These are phyloP conservation scores for Mionectes olivaceus DNA, from an alignment of 2,797 vertebrate species.

Conservation along the genomic window DNA sequence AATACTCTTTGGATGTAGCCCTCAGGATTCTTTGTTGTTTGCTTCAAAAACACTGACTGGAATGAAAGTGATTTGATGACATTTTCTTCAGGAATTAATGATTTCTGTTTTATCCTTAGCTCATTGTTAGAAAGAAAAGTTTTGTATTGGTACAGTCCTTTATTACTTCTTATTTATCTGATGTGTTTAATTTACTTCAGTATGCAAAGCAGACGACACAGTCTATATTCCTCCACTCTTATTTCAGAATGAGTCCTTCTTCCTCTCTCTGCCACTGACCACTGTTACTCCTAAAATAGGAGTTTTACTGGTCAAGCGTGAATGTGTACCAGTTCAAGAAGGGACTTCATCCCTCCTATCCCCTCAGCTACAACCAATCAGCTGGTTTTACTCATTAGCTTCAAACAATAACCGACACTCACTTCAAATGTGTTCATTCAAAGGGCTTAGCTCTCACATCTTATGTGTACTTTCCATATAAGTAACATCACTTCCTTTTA, in stretches of 20 bases:
- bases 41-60: background rate
- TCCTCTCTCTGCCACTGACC: background rate
- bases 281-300: background rate
- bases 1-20: background rate
- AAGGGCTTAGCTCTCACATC: background rate
- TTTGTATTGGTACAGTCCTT: background rate
- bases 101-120: background rate
- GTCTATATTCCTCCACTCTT: background rate
- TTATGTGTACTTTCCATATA: background rate
- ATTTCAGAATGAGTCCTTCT: background rate
- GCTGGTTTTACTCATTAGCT: background rate
- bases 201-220: background rate
- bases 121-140: background rate
- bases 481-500: background rate
- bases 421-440: background rate
- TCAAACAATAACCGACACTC: background rate
- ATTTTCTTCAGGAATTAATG: background rate
- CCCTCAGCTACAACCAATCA: background rate
- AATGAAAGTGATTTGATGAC: background rate
- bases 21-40: background rate
- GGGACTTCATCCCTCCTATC: background rate
- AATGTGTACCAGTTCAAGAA: background rate
- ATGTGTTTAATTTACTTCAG: background rate
- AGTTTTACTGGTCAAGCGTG: background rate
- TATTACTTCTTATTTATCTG: background rate